phyloP scores from a whole-genome alignment of 1,140 invertebrate genomes.

The Phortica variegata region DNA sequence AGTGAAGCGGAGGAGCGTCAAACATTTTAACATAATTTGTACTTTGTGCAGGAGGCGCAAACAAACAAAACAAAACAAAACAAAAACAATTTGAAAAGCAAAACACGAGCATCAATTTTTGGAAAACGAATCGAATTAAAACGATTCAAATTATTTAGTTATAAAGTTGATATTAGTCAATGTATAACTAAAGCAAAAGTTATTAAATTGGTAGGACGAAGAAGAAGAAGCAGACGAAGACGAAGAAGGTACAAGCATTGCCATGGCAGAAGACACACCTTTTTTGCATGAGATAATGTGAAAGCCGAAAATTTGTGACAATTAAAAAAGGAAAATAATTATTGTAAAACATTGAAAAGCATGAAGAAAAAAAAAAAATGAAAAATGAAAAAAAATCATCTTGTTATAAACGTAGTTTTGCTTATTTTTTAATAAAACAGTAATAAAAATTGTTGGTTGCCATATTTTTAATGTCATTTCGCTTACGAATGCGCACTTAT shows the following conservation, averaged over 20 bases:
- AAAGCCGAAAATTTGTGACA: slow-evolving; percentile 3
- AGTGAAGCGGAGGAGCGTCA: too few relatives aligned
- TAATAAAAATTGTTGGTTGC: too few relatives aligned
- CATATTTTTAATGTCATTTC: too few relatives aligned
- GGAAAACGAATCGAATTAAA: slow-evolving; percentile 27
- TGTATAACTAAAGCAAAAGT: slow-evolving; percentile 19
- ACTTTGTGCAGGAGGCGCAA: too few relatives aligned
- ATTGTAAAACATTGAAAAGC: slow-evolving; percentile 22
- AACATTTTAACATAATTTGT: too few relatives aligned
- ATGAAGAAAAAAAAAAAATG: slow-evolving; percentile 28
- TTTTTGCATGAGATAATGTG: slow-evolving; percentile 6
- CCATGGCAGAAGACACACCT: slow-evolving; percentile 18
- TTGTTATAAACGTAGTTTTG: slow-evolving; percentile 58
- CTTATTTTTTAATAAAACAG: slow-evolving; percentile 57
- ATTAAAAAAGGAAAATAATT: slow-evolving; percentile 8
- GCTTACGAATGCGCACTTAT: too few relatives aligned
- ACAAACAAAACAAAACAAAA: too few relatives aligned
- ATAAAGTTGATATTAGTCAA: slow-evolving; percentile 36
- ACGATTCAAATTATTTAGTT: slow-evolving; percentile 38
- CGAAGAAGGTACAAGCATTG: too few relatives aligned
- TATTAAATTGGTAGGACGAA: slow-evolving; percentile 22
- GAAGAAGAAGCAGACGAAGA: too few relatives aligned
- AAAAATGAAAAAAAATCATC: slow-evolving; percentile 44
- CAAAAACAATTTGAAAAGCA: neutral
- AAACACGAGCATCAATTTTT: slow-evolving; percentile 26